A percentile compares a stretch with the other conserved stretches of the same genome.
Evolutionary conservation across 2,888 invertebrate genomes (phyloP).

Genomic region (Heteromurus nitidus): DNA sequence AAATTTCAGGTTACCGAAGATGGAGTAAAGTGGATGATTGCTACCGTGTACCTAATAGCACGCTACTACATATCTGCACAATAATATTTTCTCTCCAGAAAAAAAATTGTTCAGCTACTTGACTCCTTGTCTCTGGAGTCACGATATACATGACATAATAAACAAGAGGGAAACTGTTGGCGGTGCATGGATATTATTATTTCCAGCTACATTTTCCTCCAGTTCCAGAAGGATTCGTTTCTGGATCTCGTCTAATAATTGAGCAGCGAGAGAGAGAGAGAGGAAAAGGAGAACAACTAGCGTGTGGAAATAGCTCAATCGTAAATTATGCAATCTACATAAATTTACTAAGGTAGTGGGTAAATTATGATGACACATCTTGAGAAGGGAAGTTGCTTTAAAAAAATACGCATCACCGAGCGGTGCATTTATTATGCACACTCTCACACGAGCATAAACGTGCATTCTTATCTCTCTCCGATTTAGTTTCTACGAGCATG

Average conservation of each 20-base stretch:
- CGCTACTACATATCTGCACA: too few relatives aligned
- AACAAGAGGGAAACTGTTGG: neutral
- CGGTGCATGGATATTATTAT: neutral
- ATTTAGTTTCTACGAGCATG: too few relatives aligned
- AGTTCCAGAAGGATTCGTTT: too few relatives aligned
- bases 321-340: neutral
- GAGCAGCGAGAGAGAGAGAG: too few relatives aligned
- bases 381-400: slow-evolving; percentile 1
- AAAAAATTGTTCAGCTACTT: neutral
- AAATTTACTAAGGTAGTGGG: neutral
- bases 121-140: slow-evolving; percentile 6
- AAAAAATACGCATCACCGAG: too few relatives aligned
- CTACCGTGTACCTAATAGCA: too few relatives aligned
- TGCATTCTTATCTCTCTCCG: too few relatives aligned
- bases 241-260: too few relatives aligned
- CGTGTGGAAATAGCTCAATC: neutral
- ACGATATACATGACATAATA: neutral
- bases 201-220: too few relatives aligned
- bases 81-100: too few relatives aligned
- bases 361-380: slow-evolving; percentile 7
- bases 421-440: too few relatives aligned
- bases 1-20: slow-evolving; percentile 19
- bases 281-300: neutral
- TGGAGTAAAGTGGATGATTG: slow-evolving; percentile 51
- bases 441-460: too few relatives aligned